Percentiles rank a stretch among this genome's conserved stretches.
phyloP scores from a whole-genome alignment of 2,113 vertebrate genomes.

The Theropithecus gelada region DNA sequence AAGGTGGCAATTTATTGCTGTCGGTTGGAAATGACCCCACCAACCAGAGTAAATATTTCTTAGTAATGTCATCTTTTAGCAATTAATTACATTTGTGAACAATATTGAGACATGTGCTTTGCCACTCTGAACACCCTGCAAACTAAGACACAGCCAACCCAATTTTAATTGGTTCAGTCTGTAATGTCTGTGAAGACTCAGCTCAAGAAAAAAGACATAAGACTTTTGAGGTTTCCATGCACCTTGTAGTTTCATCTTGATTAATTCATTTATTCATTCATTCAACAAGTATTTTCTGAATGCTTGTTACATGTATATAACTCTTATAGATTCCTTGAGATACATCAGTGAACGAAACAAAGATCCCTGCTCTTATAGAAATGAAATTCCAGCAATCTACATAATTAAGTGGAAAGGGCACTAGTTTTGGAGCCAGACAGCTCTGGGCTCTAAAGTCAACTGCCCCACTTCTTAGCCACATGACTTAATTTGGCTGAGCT shows the following conservation, averaged over 20 bases:
- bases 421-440: background rate
- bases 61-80: background rate
- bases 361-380: background rate
- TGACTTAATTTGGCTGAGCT: background rate
- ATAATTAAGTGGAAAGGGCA: background rate
- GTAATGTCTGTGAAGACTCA: background rate
- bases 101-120: background rate
- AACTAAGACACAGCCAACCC: background rate
- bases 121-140: background rate
- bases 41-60: background rate
- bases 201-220: background rate
- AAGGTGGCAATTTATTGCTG: background rate
- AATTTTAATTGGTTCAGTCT: background rate
- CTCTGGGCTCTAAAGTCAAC: background rate
- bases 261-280: slow-evolving; percentile 21
- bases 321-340: background rate
- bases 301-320: background rate
- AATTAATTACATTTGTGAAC: slow-evolving; percentile 4
- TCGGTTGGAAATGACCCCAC: background rate
- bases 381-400: background rate
- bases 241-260: background rate
- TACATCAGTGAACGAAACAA: background rate
- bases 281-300: slow-evolving; percentile 19
- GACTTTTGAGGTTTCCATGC: background rate
- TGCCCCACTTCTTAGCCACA: background rate